A percentile compares a stretch with the other conserved stretches of the same genome.
Evolutionary conservation across 2,888 invertebrate species (phyloP).

Genomic region (Asteroscopus sphinx): DNA sequence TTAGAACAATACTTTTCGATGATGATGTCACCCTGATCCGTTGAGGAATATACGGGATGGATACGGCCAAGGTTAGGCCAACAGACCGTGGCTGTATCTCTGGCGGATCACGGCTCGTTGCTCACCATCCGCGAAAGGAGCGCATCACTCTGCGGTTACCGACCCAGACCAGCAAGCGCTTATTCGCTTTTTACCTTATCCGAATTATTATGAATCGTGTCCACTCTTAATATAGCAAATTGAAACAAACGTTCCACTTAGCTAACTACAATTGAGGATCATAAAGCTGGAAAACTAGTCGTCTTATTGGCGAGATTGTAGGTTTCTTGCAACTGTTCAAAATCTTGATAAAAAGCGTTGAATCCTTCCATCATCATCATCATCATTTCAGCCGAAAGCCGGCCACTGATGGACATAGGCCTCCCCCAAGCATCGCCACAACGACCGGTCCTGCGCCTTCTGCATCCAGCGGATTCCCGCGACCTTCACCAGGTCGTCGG

Average conservation of each 20-base stretch:
- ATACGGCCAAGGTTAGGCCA: conserved; percentile 82
- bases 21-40: conserved; percentile 83
- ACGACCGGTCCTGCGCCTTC: no score
- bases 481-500: no score
- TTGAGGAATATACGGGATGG: conserved; percentile 79
- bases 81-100: conserved; percentile 84
- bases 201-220: conserved; percentile 69
- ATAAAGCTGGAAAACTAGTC: conserved; percentile 18
- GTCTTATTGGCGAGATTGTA: conserved; percentile 3
- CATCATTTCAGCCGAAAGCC: no score
- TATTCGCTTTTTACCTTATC: conserved; percentile 75
- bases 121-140: conserved; percentile 79
- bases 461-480: no score
- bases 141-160: conserved; percentile 69
- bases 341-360: conserved; percentile 25
- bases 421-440: no score
- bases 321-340: conserved; percentile 5
- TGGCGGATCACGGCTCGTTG: conserved; percentile 81
- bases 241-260: conserved; percentile 68
- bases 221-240: conserved; percentile 65
- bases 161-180: conserved; percentile 78
- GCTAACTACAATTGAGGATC: conserved; percentile 51
- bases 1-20: conserved; percentile 67
- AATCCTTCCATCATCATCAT: conserved; percentile 22
- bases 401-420: no score